Percentiles rank a stretch among this genome's conserved stretches.
Conservation (phyloP, 2,888 invertebrate species). For the Phaonia tiefii region DNA sequence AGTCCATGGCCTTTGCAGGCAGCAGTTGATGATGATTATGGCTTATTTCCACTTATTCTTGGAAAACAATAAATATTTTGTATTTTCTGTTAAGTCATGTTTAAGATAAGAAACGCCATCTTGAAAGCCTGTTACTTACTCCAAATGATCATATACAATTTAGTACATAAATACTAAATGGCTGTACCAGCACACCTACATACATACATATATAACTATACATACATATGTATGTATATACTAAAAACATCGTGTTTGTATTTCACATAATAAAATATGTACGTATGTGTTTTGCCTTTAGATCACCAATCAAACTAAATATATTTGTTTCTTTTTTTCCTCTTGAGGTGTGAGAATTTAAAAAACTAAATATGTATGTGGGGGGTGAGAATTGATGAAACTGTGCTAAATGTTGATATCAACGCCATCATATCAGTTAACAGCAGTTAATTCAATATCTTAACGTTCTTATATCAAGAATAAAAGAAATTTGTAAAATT, state of each 20-base stretch:
- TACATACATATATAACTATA: neutral
- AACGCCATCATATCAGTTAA: no score
- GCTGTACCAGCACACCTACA: neutral
- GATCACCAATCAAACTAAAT: constrained; percentile 61
- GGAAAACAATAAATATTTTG: constrained; percentile 68
- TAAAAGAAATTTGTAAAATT: no score
- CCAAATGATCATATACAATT: constrained; percentile 16
- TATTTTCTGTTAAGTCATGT: constrained; percentile 61
- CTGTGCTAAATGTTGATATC: no score
- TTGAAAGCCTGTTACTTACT: constrained; percentile 54
- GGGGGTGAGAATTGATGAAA: no score
- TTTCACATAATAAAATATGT: constrained; percentile 35
- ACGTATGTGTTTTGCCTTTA: constrained; percentile 39
- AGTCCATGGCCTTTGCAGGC: constrained; percentile 69
- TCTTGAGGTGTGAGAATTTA: constrained; percentile 21
- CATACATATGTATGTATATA: constrained; percentile 1
- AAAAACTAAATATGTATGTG: no score
- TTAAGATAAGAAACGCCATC: constrained; percentile 60
- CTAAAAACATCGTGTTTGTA: no score
- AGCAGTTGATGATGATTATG: constrained; percentile 72
- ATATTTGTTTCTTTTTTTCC: constrained; percentile 41
- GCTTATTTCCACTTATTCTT: constrained; percentile 77
- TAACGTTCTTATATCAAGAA: no score
- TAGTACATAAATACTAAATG: constrained; percentile 14
- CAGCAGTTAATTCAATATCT: no score